Evolutionary conservation across 2,797 vertebrate genomes (phyloP).

Genomic region (Gobionotothen gibberifrons): DNA sequence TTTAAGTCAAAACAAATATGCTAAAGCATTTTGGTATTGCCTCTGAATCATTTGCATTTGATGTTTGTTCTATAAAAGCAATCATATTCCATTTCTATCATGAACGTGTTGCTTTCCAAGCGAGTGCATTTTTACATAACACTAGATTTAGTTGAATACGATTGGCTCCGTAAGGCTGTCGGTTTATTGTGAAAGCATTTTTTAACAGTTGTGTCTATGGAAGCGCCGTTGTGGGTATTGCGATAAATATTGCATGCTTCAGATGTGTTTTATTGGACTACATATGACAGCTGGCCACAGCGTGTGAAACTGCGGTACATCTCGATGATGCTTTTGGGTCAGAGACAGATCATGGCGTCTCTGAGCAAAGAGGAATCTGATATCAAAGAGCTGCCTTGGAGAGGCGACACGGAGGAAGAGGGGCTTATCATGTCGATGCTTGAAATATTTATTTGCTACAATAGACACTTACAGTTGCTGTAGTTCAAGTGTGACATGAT

Average conservation of each 20-base stretch:
- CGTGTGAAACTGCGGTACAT: conserved; percentile 53
- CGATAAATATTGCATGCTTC: conserved; percentile 72
- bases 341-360: conserved; percentile 61
- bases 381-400: conserved; percentile 66
- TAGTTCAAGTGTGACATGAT: conserved; percentile 62
- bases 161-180: not conserved
- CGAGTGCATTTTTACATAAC: not conserved
- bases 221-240: conserved; percentile 48
- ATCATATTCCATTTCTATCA: not conserved
- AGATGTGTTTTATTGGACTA: conserved; percentile 68
- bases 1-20: not conserved
- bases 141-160: not conserved
- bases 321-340: conserved; percentile 60
- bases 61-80: not conserved
- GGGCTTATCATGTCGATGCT: conserved; percentile 64
- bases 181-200: conserved; percentile 31
- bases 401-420: conserved; percentile 54
- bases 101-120: not conserved
- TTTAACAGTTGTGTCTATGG: conserved; percentile 54
- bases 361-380: conserved; percentile 49
- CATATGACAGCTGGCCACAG: conserved; percentile 65
- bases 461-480: conserved; percentile 63
- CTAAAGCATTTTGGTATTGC: not conserved
- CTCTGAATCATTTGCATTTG: not conserved
- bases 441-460: conserved; percentile 79